Evolutionary conservation across 2,888 invertebrate species (phyloP), one percentile per base, ranked within the genome.

Genomic region (Drosophila recens): DNA sequence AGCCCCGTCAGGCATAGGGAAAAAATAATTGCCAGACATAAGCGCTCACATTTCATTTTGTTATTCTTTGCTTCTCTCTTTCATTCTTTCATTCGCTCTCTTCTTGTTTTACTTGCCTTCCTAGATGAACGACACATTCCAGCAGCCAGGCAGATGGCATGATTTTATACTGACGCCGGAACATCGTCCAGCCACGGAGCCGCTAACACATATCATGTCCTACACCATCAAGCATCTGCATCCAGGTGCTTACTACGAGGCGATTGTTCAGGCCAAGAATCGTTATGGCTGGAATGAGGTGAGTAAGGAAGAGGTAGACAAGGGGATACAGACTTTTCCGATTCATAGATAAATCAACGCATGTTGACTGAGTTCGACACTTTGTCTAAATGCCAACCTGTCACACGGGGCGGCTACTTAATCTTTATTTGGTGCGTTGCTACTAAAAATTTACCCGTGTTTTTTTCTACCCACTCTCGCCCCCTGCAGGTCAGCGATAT

Each of bases 221-320:
- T 95, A 95, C 92, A 95, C 95, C 91, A 94, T 96, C 83, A 93
- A 93, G 33, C 94, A 94, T 36, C 93, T 96, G 75, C 94, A 95
- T 90, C 94, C 95, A 0, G 95, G 94, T 1, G 95, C 95, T 9
- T 94, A 95, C 72, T 96, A 96, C 91, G 96, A 96, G 87, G 96
- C 96, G 11, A 95, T 95, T 79, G 95, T 96, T 58, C 95, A 95
- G 87, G 95, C 96, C 66, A 95, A 95, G 93, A 96, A 96, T 92
- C 94, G 95, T 92, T 95, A 95, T 79, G 96, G 96, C 0, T 96
- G 95, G 95, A 95, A 95, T 85, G 95, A 95, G 94, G 95, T 94
- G 77, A 78, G 90, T 85, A 15, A 6, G n/a, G 27, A 6, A 13
- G 4, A 6, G 8, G 45, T 5, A n/a, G 33, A 8, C 42, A 4